These are phyloP conservation scores for Drosophila parthenogenetica DNA, from an alignment of 2,888 invertebrate species.

Conservation along the genomic window DNA sequence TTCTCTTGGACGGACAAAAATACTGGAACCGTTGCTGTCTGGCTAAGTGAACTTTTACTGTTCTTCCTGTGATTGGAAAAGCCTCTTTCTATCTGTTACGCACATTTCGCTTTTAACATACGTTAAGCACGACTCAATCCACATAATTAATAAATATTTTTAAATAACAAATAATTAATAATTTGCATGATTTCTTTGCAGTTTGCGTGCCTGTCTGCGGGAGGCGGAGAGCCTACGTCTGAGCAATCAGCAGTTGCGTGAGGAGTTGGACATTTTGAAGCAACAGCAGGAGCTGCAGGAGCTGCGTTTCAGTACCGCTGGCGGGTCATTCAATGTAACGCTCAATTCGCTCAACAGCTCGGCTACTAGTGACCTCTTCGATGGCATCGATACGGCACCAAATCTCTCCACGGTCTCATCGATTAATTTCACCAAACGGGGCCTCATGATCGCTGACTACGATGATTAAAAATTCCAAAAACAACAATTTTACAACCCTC, in stretches of 20 bases:
- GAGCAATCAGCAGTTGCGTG: constrained; percentile 80
- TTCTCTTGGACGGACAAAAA: too few relatives aligned
- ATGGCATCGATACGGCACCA: constrained; percentile 62
- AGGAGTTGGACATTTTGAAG: constrained; percentile 75
- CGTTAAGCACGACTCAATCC: too few relatives aligned
- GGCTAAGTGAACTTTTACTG: too few relatives aligned
- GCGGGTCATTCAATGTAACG: constrained; percentile 68
- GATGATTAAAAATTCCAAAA: constrained; percentile 63
- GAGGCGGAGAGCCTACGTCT: constrained; percentile 80
- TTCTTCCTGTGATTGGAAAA: too few relatives aligned
- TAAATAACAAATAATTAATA: background rate
- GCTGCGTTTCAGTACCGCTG: constrained; percentile 57
- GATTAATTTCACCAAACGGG: constrained; percentile 75
- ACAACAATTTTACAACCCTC: background rate
- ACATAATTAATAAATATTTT: too few relatives aligned
- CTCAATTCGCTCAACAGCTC: constrained; percentile 73
- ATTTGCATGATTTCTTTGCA: constrained; percentile 32
- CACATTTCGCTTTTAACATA: too few relatives aligned
- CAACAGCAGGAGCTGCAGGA: constrained; percentile 70
- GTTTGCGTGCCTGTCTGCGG: constrained; percentile 82
- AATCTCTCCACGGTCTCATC: constrained; percentile 61
- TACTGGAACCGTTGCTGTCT: too few relatives aligned
- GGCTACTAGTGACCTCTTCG: constrained; percentile 74
- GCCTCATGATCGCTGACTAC: constrained; percentile 80
- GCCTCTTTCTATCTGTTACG: too few relatives aligned